phyloP scores from a whole-genome alignment of 2,113 vertebrate genomes.

The Regulus satrapa region DNA sequence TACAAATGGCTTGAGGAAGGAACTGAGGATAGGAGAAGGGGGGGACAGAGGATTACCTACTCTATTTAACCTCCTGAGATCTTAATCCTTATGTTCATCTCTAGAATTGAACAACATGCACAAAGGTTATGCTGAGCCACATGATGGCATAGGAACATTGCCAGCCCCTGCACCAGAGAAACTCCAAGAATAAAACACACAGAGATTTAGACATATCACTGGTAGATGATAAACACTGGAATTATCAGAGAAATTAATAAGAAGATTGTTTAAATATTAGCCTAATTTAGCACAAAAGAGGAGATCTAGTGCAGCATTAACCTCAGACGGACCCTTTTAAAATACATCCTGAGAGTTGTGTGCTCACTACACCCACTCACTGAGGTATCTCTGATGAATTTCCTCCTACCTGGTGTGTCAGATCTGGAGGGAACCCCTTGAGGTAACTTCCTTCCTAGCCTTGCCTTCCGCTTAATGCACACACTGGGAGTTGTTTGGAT shows the following conservation, averaged over 20 bases:
- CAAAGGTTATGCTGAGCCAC: background rate
- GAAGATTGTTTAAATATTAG: slow-evolving; percentile 44
- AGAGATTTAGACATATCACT: background rate
- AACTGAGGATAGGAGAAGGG: background rate
- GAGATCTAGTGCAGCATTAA: background rate
- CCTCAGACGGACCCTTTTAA: slow-evolving; percentile 32
- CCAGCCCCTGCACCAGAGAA: background rate
- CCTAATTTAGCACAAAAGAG: slow-evolving; percentile 2
- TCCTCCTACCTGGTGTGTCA: background rate
- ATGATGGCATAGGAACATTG: background rate
- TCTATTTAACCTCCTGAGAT: background rate
- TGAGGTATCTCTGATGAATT: background rate
- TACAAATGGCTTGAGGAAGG: background rate
- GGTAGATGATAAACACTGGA: background rate
- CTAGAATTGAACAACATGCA: background rate
- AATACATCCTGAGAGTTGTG: background rate
- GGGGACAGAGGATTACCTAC: background rate
- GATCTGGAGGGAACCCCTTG: background rate
- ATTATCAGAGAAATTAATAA: slow-evolving; percentile 25
- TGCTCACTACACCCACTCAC: slow-evolving; percentile 3
- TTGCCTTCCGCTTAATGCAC: rapidly evolving
- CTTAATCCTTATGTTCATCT: background rate
- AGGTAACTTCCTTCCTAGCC: background rate
- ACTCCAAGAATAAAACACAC: background rate
- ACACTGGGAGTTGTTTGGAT: background rate